phyloP scores from a whole-genome alignment of 2,113 vertebrate genomes.

The Hyla sarda region DNA sequence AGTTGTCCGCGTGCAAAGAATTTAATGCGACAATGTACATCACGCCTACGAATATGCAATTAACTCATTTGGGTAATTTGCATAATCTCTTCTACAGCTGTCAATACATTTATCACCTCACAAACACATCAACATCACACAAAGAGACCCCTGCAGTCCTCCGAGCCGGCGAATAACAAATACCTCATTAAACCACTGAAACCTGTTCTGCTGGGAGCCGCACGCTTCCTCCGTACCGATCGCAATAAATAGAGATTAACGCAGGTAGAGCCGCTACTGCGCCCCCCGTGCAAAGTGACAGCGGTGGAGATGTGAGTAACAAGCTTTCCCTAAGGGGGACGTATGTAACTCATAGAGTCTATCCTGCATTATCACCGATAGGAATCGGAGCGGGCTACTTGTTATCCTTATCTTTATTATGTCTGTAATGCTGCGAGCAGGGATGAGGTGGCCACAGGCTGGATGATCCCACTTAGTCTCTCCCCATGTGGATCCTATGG shows the following conservation, averaged over 20 bases:
- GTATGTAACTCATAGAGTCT: not conserved
- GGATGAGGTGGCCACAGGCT: not conserved
- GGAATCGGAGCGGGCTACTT: not conserved
- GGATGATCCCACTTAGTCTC: conserved; percentile 17
- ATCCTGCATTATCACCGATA: not conserved
- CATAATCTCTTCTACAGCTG: conserved; percentile 42
- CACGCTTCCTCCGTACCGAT: not conserved
- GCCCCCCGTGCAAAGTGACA: conserved; percentile 1
- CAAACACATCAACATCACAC: conserved; percentile 39
- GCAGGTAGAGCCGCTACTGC: not conserved
- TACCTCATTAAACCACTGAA: conserved; percentile 7
- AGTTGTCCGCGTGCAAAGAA: conserved; percentile 5
- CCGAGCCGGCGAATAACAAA: conserved; percentile 4
- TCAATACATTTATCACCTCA: conserved; percentile 42
- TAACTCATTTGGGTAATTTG: conserved; percentile 45
- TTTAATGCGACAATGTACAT: conserved; percentile 15
- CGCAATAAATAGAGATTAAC: not conserved
- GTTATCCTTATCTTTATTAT: conserved; percentile 4
- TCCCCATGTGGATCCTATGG: not conserved
- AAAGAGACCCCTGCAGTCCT: conserved; percentile 12
- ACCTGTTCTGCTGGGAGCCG: conserved; percentile 2
- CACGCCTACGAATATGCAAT: conserved; percentile 42
- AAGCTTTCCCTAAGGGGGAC: not conserved
- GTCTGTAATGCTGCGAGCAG: not conserved
- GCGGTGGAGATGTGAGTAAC: conserved; percentile 11